Percentiles rank a stretch among this genome's conserved stretches.
Evolutionary conservation across 1,140 invertebrate genomes (phyloP).

Genomic region (Bacillus rossius): DNA sequence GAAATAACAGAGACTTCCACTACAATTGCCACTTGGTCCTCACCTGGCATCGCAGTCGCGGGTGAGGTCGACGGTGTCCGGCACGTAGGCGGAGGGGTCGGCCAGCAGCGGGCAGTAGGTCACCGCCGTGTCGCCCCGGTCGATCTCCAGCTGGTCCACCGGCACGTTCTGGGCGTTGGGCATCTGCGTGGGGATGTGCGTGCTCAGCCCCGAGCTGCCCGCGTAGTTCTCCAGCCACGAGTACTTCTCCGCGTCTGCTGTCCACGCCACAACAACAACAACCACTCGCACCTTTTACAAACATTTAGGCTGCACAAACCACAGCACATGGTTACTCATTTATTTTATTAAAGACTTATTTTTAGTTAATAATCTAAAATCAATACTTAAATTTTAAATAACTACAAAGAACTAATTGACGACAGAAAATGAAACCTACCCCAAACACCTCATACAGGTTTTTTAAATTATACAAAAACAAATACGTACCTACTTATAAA

Average conservation of each 20-base stretch:
- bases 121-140: conserved; percentile 54
- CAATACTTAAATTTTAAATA: no score
- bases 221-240: conserved; percentile 74
- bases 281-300: not conserved
- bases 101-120: conserved; percentile 60
- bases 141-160: conserved; percentile 63
- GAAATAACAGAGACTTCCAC: no score
- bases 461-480: no score
- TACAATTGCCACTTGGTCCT: no score
- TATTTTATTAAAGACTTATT: no score
- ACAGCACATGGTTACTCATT: no score
- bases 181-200: conserved; percentile 41
- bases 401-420: no score
- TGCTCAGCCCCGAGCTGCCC: conserved; percentile 61
- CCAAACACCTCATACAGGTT: no score
- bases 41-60: conserved; percentile 72
- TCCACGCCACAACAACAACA: conserved; percentile 12
- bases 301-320: not conserved
- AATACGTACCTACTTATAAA: no score
- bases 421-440: no score
- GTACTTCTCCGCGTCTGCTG: conserved; percentile 49
- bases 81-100: conserved; percentile 62
- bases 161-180: conserved; percentile 31
- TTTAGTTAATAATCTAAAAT: no score
- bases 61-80: conserved; percentile 85